phyloP scores from a whole-genome alignment of 1,140 invertebrate species.

The Leptinotarsa defecta region DNA sequence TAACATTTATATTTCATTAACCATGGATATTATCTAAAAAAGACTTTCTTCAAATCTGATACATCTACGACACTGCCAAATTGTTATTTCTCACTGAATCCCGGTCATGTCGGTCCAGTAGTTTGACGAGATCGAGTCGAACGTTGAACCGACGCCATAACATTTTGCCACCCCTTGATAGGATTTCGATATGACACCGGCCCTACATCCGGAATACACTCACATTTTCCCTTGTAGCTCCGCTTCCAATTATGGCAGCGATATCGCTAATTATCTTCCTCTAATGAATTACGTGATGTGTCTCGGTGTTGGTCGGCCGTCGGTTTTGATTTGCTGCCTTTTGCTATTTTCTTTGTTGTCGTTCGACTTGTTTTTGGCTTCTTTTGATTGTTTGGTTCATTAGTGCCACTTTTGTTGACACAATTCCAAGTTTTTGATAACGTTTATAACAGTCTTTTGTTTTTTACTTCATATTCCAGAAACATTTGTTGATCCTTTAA shows the following conservation, averaged over 20 bases:
- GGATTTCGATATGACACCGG: conserved; percentile 39
- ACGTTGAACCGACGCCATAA: conserved; percentile 36
- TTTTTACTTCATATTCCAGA: too few species aligned
- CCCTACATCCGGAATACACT: conserved; percentile 29
- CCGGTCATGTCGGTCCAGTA: conserved; percentile 41
- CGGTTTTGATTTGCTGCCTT: neutral
- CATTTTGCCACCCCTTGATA: conserved; percentile 32
- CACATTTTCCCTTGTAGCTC: conserved; percentile 26
- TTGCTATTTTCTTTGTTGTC: neutral
- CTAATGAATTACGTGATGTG: conserved; percentile 38
- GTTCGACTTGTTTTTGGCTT: neutral
- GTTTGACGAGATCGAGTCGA: conserved; percentile 42
- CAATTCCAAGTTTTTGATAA: too few species aligned
- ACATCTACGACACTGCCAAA: neutral
- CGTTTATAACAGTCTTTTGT: too few species aligned
- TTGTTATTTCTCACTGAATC: neutral
- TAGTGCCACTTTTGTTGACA: too few species aligned
- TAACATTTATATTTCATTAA: too few species aligned
- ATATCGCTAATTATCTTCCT: conserved; percentile 37
- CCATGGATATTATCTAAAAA: neutral
- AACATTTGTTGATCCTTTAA: too few species aligned
- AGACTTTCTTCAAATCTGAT: neutral
- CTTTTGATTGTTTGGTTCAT: too few species aligned
- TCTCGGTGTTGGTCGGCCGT: neutral
- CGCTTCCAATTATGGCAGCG: conserved; percentile 35